Percentiles rank a stretch among this genome's conserved stretches.
These are phyloP conservation scores for Sinopyrophorus schimmeli DNA, from an alignment of 2,888 invertebrate species.

Conservation along the genomic window DNA sequence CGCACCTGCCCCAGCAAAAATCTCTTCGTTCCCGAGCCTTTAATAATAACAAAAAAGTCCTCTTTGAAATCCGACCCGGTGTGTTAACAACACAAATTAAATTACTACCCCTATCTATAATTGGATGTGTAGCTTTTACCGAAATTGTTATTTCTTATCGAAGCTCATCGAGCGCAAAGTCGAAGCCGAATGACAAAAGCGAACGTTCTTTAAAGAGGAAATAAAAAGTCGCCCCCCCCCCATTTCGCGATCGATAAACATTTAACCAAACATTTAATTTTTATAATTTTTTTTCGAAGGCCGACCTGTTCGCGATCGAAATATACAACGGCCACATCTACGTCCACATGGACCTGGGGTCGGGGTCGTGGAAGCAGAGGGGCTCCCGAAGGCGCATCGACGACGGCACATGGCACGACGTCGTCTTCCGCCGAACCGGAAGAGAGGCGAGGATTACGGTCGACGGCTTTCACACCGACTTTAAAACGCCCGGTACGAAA, in stretches of 20 bases:
- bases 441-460: slow-evolving; percentile 87
- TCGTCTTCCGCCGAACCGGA: slow-evolving; percentile 79
- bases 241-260: neutral
- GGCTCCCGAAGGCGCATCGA: slow-evolving; percentile 82
- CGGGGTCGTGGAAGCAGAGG: slow-evolving; percentile 84
- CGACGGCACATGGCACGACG: slow-evolving; percentile 92
- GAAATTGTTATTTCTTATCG: slow-evolving; percentile 6
- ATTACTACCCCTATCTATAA: too few species aligned
- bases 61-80: too few species aligned
- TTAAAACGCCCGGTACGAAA: slow-evolving; percentile 80
- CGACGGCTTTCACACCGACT: slow-evolving; percentile 85
- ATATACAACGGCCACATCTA: slow-evolving; percentile 92
- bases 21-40: too few species aligned
- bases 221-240: too few species aligned
- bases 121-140: slow-evolving; percentile 1
- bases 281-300: slow-evolving; percentile 56
- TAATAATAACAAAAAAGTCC: too few species aligned
- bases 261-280: neutral
- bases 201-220: too few species aligned
- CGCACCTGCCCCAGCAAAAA: too few species aligned
- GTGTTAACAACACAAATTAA: too few species aligned
- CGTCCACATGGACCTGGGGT: slow-evolving; percentile 89
- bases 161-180: neutral
- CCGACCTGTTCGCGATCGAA: slow-evolving; percentile 92
- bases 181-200: slow-evolving; percentile 1